These are phyloP conservation scores for Polypterus senegalus DNA, from an alignment of 2,113 vertebrate species.

Conservation along the genomic window DNA sequence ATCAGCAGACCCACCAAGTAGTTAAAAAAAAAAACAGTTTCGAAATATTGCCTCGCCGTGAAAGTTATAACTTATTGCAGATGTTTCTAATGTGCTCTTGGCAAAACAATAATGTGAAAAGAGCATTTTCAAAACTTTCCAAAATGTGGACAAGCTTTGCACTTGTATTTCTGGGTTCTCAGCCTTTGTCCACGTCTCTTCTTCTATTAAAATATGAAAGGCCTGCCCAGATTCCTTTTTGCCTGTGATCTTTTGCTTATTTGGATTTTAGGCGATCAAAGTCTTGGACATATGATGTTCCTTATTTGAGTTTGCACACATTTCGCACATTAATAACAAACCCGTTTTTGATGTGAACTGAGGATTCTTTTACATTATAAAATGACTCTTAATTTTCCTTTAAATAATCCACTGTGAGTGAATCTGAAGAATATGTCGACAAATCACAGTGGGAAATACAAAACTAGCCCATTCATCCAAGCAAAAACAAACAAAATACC, in stretches of 20 bases:
- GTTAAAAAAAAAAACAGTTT: constrained; percentile 33
- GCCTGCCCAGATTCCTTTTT: constrained; percentile 24
- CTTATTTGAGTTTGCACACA: constrained; percentile 63
- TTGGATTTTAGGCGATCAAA: constrained; percentile 56
- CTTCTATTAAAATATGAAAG: constrained; percentile 32
- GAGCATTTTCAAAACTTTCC: constrained; percentile 39
- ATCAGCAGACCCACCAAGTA: constrained; percentile 30
- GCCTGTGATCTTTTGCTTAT: constrained; percentile 41
- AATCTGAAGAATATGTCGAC: too few species aligned
- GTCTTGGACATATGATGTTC: constrained; percentile 42
- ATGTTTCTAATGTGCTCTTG: constrained; percentile 60
- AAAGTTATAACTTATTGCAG: constrained; percentile 49
- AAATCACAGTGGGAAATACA: too few species aligned
- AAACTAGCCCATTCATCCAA: too few species aligned
- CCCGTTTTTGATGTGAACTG: too few species aligned
- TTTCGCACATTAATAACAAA: constrained; percentile 39
- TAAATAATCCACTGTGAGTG: too few species aligned
- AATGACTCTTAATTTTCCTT: too few species aligned
- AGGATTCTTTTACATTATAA: too few species aligned
- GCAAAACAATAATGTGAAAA: constrained; percentile 51
- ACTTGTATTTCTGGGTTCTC: constrained; percentile 22
- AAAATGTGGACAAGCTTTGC: constrained; percentile 43
- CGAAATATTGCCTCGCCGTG: constrained; percentile 44
- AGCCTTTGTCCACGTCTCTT: constrained; percentile 21
- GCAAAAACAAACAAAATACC: too few species aligned